phyloP scores from a whole-genome alignment of 92 coral and sea anemone species.

The Heteractis magnifica region DNA sequence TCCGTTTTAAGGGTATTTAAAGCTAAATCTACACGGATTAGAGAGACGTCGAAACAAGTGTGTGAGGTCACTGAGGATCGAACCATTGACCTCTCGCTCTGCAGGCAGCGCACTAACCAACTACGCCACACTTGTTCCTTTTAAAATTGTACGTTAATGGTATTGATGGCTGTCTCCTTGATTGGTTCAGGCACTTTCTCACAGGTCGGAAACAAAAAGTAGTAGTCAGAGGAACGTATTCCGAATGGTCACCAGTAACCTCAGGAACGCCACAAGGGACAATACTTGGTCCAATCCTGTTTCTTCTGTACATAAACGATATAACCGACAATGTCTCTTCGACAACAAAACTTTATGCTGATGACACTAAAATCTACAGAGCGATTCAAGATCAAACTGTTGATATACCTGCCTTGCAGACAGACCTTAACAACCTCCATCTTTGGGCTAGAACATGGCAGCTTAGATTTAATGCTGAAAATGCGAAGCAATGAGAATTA shows the following conservation, averaged over 20 bases:
- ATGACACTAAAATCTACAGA: constrained; percentile 28
- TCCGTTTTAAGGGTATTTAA: too few species aligned
- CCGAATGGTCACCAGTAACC: constrained; percentile 16
- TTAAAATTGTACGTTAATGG: neutral
- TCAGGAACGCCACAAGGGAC: constrained; percentile 4
- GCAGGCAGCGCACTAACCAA: too few species aligned
- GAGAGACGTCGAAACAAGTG: too few species aligned
- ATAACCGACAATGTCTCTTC: constrained; percentile 17
- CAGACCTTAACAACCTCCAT: constrained; percentile 12
- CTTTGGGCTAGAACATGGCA: neutral
- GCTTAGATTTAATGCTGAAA: too few species aligned
- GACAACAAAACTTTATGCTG: constrained; percentile 28
- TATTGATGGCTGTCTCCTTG: neutral
- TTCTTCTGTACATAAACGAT: constrained; percentile 28
- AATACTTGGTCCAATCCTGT: constrained; percentile 22
- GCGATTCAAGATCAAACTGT: neutral
- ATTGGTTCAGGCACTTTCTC: neutral
- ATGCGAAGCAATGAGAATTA: constrained; percentile 34
- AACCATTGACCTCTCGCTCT: too few species aligned
- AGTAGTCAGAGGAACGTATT: constrained; percentile 17
- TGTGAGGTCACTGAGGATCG: too few species aligned
- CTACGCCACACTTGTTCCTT: too few species aligned
- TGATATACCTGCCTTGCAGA: constrained; percentile 11
- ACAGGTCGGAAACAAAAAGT: neutral
- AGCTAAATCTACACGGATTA: too few species aligned